phyloP scores from a whole-genome alignment of 2,113 vertebrate genomes.

The Probosciger aterrimus region DNA sequence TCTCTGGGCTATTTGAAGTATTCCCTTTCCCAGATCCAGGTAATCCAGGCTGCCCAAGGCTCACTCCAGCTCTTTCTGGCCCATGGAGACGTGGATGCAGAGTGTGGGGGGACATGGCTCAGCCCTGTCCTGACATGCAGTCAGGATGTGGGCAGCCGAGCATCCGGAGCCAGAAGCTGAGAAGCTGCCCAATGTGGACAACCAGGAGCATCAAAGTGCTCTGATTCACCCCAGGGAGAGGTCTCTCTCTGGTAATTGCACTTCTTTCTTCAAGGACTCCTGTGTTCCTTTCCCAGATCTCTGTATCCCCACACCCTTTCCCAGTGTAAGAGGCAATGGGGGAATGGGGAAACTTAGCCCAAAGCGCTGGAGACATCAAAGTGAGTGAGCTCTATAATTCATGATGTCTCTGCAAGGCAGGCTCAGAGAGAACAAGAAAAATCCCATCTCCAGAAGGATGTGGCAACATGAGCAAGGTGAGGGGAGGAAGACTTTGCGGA shows the following conservation, averaged over 20 bases:
- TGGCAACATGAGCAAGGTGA: background rate
- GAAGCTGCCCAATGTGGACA: background rate
- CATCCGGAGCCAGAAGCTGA: background rate
- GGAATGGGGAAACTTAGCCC: background rate
- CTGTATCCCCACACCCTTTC: background rate
- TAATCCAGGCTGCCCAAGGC: background rate
- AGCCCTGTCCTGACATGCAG: background rate
- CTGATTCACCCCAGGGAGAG: background rate
- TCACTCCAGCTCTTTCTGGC: background rate
- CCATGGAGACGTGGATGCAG: rapidly evolving
- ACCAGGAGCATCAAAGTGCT: background rate
- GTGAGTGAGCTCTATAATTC: background rate
- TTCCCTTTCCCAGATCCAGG: background rate
- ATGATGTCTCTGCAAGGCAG: background rate
- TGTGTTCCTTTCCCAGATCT: background rate
- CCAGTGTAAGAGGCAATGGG: background rate
- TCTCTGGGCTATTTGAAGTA: background rate
- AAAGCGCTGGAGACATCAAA: background rate
- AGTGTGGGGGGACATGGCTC: rapidly evolving
- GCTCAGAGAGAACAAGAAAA: background rate
- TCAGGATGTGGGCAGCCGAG: background rate
- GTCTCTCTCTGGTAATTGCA: background rate
- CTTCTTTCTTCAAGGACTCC: background rate
- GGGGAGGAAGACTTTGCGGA: background rate
- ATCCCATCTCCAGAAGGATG: background rate